These are phyloP conservation scores for Saxicola maurus DNA, from an alignment of 2,797 vertebrate species.

Conservation along the genomic window DNA sequence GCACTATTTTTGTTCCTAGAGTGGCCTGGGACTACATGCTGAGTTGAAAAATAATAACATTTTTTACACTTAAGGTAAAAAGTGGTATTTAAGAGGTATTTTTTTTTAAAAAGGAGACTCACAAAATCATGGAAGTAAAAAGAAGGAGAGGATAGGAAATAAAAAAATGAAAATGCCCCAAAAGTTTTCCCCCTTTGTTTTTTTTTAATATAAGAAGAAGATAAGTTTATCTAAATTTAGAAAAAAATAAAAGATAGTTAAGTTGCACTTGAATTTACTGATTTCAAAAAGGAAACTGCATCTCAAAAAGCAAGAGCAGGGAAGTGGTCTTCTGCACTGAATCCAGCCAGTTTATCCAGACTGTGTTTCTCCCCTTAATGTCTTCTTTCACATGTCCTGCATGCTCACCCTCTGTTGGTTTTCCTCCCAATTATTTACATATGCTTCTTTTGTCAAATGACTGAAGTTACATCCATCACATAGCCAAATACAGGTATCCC, in stretches of 20 bases:
- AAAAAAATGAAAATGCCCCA: not conserved
- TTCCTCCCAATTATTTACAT: not conserved
- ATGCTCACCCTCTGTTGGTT: not conserved
- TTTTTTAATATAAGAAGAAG: not conserved
- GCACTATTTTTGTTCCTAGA: not conserved
- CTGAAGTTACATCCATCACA: not conserved
- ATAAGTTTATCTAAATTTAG: not conserved
- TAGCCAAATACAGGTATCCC: not conserved
- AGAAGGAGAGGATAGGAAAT: too few species aligned
- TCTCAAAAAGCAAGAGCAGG: not conserved
- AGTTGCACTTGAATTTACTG: not conserved
- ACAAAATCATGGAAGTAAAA: not conserved
- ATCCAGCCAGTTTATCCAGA: not conserved
- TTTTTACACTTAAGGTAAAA: not conserved
- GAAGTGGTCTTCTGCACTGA: not conserved
- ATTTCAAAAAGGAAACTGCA: not conserved
- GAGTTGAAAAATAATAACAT: not conserved
- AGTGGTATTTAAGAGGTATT: too few species aligned
- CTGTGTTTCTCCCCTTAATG: not conserved
- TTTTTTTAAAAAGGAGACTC: not conserved
- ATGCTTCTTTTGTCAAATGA: not conserved
- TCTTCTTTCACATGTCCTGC: not conserved
- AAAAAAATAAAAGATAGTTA: fast-evolving
- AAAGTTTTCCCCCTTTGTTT: not conserved
- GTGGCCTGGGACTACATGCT: not conserved